Percentiles rank a stretch among this genome's conserved stretches.
Conservation (phyloP, 2,113 vertebrate species). For the Heloderma charlesbogerti region DNA sequence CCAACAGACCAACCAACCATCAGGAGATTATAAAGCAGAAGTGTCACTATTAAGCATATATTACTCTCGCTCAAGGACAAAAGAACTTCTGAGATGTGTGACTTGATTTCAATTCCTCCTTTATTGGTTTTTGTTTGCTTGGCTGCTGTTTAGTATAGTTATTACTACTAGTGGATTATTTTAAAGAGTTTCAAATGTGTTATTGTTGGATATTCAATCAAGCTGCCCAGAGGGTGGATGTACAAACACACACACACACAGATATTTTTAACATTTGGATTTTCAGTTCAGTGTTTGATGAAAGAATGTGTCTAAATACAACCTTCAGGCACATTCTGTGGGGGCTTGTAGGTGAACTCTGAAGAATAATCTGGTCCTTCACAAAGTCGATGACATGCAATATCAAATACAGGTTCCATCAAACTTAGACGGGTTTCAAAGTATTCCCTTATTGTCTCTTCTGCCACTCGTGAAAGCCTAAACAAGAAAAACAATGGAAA, state of each 20-base stretch:
- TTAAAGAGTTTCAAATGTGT: background rate
- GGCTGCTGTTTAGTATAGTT: background rate
- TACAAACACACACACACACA: background rate
- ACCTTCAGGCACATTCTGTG: conserved; percentile 88
- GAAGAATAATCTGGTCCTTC: conserved; percentile 93
- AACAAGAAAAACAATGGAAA: conserved; percentile 33
- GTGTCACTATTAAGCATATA: background rate
- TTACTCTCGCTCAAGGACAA: background rate
- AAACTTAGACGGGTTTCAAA: conserved; percentile 90
- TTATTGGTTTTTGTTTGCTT: background rate
- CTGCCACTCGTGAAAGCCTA: conserved; percentile 91
- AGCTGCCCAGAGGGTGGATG: background rate
- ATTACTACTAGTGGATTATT: background rate
- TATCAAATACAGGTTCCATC: conserved; percentile 91
- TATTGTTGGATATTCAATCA: background rate
- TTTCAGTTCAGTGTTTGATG: background rate
- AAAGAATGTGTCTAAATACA: conserved; percentile 21
- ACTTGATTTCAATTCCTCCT: background rate
- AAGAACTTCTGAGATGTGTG: background rate
- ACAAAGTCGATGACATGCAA: conserved; percentile 93
- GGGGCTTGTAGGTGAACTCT: conserved; percentile 90
- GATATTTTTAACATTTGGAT: background rate
- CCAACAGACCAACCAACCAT: background rate
- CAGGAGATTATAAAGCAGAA: background rate
- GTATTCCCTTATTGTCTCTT: conserved; percentile 90